Conservation (phyloP, 2,797 vertebrate genomes). For the Vespertilio murinus region DNA sequence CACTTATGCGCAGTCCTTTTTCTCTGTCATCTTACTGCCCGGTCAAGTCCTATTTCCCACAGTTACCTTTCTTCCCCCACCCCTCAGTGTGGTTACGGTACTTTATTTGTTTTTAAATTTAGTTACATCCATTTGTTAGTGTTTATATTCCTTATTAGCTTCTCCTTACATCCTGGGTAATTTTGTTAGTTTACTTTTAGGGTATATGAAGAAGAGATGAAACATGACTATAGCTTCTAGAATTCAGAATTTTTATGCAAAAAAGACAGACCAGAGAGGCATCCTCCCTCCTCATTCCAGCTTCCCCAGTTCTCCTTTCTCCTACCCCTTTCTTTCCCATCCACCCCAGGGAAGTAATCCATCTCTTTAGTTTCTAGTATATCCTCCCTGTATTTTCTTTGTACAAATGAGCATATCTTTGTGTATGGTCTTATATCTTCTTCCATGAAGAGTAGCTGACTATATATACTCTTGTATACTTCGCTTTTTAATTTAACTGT, state of each 20-base stretch:
- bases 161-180: neutral
- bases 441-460: neutral
- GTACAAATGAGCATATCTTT: neutral
- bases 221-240: neutral
- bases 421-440: neutral
- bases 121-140: neutral
- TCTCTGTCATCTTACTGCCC: neutral
- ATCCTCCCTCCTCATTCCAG: neutral
- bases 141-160: neutral
- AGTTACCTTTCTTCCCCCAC: neutral
- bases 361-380: neutral
- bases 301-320: too few species aligned
- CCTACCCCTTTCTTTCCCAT: neutral
- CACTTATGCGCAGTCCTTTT: neutral
- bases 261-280: neutral
- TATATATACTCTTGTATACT: neutral
- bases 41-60: neutral
- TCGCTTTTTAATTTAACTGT: neutral
- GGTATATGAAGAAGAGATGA: neutral
- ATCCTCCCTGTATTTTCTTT: neutral
- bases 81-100: neutral
- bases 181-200: neutral
- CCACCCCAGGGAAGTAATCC: neutral
- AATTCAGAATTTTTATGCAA: neutral
- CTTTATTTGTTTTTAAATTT: neutral